phyloP scores from a whole-genome alignment of 2,797 vertebrate genomes.

The Xyrichtys novacula region DNA sequence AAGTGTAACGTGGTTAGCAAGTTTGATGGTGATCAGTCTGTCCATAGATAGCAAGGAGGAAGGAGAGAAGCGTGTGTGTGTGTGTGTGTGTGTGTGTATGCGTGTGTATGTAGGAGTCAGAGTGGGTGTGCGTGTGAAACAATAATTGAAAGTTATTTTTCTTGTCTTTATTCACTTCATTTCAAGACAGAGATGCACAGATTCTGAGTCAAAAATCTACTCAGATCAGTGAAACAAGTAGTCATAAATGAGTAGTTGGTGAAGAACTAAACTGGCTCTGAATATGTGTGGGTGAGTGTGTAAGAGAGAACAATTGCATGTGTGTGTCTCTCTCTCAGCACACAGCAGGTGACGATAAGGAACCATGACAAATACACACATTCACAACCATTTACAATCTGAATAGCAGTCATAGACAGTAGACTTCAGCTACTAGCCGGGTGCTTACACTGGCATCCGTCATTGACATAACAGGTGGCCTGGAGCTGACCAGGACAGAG shows the following conservation, averaged over 20 bases:
- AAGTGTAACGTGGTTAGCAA: conserved; percentile 42
- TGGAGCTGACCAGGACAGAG: conserved; percentile 80
- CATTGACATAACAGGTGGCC: conserved; percentile 80
- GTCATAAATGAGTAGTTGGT: conserved; percentile 32
- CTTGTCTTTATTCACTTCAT: conserved; percentile 8
- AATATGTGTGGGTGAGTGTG: conserved; percentile 52
- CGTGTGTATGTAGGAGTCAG: conserved; percentile 20
- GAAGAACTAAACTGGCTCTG: conserved; percentile 59
- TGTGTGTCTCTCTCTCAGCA: conserved; percentile 29
- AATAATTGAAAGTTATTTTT: conserved; percentile 24
- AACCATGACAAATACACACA: conserved; percentile 76
- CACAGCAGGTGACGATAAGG: conserved; percentile 79
- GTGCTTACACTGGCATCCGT: conserved; percentile 71
- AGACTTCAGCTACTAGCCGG: conserved; percentile 64
- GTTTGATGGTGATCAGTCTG: conserved; percentile 28
- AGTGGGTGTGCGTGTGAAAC: conserved; percentile 37
- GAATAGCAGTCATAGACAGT: conserved; percentile 72
- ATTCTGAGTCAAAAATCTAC: conserved; percentile 10
- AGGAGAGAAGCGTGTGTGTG: conserved; percentile 26
- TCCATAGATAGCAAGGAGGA: conserved; percentile 14
- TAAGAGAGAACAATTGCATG: conserved; percentile 55
- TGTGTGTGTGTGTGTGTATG: conserved; percentile 8
- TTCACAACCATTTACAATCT: conserved; percentile 73
- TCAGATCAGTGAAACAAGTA: conserved; percentile 28
- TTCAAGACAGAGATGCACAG: neutral